Base-by-base conservation (phyloP, 2,113 vertebrate species). In the Poecilia latipinna region DNA sequence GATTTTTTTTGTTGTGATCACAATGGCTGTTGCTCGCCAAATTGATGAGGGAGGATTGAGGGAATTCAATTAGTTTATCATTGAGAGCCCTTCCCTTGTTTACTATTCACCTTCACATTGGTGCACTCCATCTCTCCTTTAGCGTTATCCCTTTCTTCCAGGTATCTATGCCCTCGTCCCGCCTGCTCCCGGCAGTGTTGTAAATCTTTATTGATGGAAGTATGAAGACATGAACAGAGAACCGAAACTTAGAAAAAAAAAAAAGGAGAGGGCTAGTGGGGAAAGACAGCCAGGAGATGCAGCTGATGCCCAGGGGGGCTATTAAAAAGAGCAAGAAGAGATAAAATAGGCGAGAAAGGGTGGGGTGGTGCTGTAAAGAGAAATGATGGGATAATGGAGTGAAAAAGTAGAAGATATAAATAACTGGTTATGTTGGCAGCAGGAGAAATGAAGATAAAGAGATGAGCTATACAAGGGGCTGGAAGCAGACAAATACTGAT, bases 301-400 rank as follows among this genome's bases (percentile, higher is more conserved):
- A 35, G 73, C 78, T 81, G 80, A 86, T 82, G 86, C 76, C 78
- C 31, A 72, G 73, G 33, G 51, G 63, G 72, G 66, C 74, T 74
- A 70, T 87, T 86, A 88, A 84, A 85, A 64, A 82, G 70, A 87
- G 74, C 70, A 77, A 69, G 71, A 63, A 60, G 73, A 83, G 85
- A 90, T 82, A 86, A 89, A 90, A 86, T 72, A 86, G 72, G 72
- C 28, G 51, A 75, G 71, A 57, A 82, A 70, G 39, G 74, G 66
- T 77, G 73, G 86, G 77, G 82, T 78, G 72, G 73, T 82, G 78
- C 79, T 73, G 80, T 90, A 86, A 90, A 85, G 65, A 90, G 79
- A 68, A 86, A 90, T 89, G 79, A 90, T 85, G 80, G 79, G 81
- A 88, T 83, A 84, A 89, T 86, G 79, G 78, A 86, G 80, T 67